Evolutionary conservation across 1,140 invertebrate genomes (phyloP).

Genomic region (Acromyrmex charruanus): DNA sequence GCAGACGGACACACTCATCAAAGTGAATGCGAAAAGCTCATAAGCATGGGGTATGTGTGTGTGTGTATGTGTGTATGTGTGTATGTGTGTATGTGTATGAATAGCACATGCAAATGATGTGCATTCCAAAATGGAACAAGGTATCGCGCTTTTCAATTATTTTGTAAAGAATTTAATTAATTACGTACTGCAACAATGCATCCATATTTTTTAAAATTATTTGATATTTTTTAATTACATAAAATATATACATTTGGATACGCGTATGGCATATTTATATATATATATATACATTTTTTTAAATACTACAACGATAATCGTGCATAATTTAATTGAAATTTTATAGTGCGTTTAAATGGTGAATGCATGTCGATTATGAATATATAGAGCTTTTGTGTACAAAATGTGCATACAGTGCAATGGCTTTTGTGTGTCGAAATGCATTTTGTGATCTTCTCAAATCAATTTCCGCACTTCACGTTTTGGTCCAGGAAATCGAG

Average conservation of each 20-base stretch:
- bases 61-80: no score
- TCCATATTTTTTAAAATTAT: not conserved
- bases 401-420: constrained; percentile 10
- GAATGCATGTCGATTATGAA: not conserved
- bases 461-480: not conserved
- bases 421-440: not conserved
- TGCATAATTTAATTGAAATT: constrained; percentile 4
- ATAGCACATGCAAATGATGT: not conserved
- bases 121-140: constrained; percentile 22
- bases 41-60: not conserved
- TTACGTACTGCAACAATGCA: not conserved
- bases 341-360: constrained; percentile 4
- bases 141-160: constrained; percentile 19
- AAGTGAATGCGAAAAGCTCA: constrained; percentile 31
- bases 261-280: no score
- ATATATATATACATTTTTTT: not conserved
- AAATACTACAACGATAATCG: not conserved
- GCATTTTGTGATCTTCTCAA: constrained; percentile 8
- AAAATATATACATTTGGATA: not conserved
- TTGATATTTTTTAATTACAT: not conserved
- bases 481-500: constrained; percentile 17
- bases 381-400: not conserved
- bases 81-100: not conserved
- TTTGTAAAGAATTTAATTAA: constrained; percentile 28
- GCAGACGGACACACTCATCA: constrained; percentile 41